phyloP scores from a whole-genome alignment of 2,113 vertebrate species.

The Trogon melanurus region DNA sequence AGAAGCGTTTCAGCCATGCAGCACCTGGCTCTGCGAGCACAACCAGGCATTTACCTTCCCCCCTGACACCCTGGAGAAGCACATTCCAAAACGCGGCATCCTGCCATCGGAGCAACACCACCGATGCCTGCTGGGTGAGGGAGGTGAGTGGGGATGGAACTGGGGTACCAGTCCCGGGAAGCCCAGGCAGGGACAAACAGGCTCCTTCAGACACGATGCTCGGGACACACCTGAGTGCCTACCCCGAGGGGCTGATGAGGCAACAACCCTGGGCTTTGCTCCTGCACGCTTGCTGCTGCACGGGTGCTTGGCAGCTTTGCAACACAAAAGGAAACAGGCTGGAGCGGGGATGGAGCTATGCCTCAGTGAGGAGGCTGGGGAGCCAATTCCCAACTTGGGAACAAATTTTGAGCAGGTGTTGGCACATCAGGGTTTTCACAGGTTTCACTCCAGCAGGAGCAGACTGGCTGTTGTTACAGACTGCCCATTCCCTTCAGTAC shows the following conservation, averaged over 20 bases:
- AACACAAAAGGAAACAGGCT: fast-evolving
- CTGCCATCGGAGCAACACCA: fast-evolving
- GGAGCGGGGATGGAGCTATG: fast-evolving
- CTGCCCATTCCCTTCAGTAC: not conserved
- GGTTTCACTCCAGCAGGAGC: not conserved
- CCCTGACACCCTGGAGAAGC: fast-evolving
- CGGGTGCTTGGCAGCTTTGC: fast-evolving
- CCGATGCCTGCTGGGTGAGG: fast-evolving
- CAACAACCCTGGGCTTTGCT: not conserved
- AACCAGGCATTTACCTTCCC: not conserved
- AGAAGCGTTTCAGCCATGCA: not conserved
- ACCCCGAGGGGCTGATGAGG: fast-evolving
- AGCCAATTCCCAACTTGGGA: not conserved
- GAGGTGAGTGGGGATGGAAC: not conserved
- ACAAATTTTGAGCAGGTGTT: not conserved
- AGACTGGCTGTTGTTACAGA: not conserved
- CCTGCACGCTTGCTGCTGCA: fast-evolving
- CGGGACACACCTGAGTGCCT: fast-evolving
- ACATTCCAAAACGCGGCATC: fast-evolving
- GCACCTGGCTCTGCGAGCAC: not conserved
- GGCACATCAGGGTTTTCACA: not conserved
- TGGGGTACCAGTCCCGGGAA: not conserved
- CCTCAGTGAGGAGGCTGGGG: not conserved
- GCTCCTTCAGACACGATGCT: fast-evolving
- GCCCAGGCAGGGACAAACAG: fast-evolving